These are phyloP conservation scores for Pollimyrus isidori DNA, from an alignment of 2,113 vertebrate genomes.

Conservation along the genomic window DNA sequence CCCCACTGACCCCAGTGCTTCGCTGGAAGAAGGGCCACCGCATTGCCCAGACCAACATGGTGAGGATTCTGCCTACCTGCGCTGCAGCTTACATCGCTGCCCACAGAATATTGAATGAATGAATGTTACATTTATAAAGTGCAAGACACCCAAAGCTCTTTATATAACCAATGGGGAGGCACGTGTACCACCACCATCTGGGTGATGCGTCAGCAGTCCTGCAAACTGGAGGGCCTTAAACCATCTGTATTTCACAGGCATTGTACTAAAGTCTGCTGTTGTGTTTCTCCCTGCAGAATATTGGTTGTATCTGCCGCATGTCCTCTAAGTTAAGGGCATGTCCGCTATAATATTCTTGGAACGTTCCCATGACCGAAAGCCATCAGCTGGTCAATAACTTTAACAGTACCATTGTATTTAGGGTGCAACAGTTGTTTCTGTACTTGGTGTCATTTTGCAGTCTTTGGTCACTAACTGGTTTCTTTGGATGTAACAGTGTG, in stretches of 20 bases:
- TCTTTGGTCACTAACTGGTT: not conserved
- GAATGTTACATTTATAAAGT: not conserved
- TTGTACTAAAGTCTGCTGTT: not conserved
- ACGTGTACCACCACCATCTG: not conserved
- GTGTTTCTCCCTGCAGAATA: not conserved
- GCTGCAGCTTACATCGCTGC: not conserved
- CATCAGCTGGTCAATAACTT: not conserved
- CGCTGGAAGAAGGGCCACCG: slow-evolving; percentile 90
- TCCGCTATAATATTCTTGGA: not conserved
- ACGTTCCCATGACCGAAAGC: not conserved
- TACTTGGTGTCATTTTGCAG: not conserved
- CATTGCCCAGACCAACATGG: slow-evolving; percentile 85
- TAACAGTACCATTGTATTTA: not conserved
- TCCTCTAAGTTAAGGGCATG: not conserved
- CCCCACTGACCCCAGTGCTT: slow-evolving; percentile 76
- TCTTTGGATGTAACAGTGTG: not conserved
- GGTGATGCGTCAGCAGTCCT: not conserved
- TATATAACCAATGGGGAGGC: no score
- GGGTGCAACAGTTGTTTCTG: not conserved
- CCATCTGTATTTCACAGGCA: not conserved
- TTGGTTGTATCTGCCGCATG: not conserved
- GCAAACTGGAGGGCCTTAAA: not conserved
- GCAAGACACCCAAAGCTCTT: not conserved
- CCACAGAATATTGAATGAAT: not conserved
- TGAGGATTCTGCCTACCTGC: slow-evolving; percentile 38